Evolutionary conservation across 1,140 invertebrate species (phyloP).

Genomic region (Drosophila tsacasi): DNA sequence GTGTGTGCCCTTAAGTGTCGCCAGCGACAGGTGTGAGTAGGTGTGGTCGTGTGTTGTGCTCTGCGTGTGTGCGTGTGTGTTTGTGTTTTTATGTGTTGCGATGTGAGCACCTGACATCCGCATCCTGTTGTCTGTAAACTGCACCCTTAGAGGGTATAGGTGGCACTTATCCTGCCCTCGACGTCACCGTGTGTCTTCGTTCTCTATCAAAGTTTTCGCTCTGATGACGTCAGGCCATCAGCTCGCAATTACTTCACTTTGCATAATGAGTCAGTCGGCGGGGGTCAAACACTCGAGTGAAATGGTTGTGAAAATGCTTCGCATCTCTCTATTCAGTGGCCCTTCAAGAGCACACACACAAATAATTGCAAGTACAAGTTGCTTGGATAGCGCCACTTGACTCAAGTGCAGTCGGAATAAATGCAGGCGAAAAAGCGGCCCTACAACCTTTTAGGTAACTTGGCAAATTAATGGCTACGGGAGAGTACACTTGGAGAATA

Average conservation of each 20-base stretch:
- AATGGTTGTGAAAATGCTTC: conserved; percentile 27
- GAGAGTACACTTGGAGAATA: not conserved
- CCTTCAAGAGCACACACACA: conserved; percentile 51
- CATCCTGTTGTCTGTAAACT: conserved; percentile 67
- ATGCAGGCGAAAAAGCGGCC: conserved; percentile 16
- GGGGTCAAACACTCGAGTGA: conserved; percentile 38
- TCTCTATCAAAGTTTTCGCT: conserved; percentile 59
- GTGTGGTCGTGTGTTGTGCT: not conserved
- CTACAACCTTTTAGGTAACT: conserved; percentile 57
- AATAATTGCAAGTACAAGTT: conserved; percentile 63
- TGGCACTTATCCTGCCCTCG: conserved; percentile 59
- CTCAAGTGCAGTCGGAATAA: conserved; percentile 39
- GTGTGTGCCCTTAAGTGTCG: conserved; percentile 58
- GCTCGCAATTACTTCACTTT: conserved; percentile 76
- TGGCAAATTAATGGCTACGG: conserved; percentile 45
- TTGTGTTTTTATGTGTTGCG: conserved; percentile 31
- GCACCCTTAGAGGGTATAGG: conserved; percentile 39
- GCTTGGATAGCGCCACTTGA: conserved; percentile 45
- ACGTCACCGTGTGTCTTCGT: conserved; percentile 35
- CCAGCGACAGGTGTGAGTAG: conserved; percentile 36
- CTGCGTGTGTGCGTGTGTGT: conserved; percentile 17
- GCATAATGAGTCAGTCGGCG: conserved; percentile 62
- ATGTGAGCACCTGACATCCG: conserved; percentile 57
- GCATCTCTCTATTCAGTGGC: conserved; percentile 21
- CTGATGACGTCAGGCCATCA: conserved; percentile 49